Conservation (phyloP, 2,113 vertebrate genomes). For the Shinisaurus crocodilurus region DNA sequence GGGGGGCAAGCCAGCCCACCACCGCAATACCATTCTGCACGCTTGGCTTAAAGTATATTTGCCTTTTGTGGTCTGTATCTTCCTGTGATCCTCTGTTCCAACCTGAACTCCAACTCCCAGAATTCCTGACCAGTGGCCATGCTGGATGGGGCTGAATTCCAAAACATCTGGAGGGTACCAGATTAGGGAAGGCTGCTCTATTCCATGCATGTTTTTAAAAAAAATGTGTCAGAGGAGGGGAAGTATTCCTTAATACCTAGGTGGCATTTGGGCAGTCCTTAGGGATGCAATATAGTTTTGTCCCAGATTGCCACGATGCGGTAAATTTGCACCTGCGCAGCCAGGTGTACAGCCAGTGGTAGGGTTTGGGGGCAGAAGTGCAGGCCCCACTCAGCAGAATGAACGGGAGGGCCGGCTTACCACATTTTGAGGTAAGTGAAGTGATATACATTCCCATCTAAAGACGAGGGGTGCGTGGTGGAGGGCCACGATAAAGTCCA, state of each 20-base stretch:
- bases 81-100: neutral
- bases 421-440: neutral
- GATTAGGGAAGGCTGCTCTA: neutral
- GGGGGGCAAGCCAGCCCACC: too few species aligned
- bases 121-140: too few species aligned
- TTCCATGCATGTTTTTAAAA: neutral
- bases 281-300: neutral
- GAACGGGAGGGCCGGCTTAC: too few species aligned
- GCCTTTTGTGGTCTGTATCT: neutral
- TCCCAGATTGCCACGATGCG: neutral
- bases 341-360: too few species aligned
- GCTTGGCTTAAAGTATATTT: neutral
- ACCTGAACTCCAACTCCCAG: too few species aligned
- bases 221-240: too few species aligned
- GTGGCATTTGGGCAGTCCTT: neutral
- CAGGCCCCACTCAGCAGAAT: neutral
- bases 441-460: neutral
- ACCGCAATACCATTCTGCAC: too few species aligned
- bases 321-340: neutral
- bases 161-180: too few species aligned
- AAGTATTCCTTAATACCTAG: neutral
- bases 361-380: neutral
- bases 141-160: too few species aligned
- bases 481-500: too few species aligned
- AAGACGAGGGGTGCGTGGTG: neutral